Evolutionary conservation across 2,888 invertebrate species (phyloP), one percentile per base, ranked within the genome.

Genomic region (Idaea aversata): DNA sequence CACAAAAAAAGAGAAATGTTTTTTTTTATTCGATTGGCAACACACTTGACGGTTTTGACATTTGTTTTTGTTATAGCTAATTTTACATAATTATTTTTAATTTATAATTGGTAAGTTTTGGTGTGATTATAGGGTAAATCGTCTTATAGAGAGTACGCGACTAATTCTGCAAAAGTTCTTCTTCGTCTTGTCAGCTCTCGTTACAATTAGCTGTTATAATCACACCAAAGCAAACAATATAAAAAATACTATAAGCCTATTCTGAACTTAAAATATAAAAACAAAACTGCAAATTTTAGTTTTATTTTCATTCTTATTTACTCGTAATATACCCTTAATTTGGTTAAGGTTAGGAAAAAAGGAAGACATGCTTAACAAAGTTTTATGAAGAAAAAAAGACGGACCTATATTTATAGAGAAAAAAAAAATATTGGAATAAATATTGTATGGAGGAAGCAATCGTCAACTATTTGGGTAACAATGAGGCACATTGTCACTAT

Each of bases 181-280:
- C 13, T 10, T 13, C 4, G 13, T 25, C 25, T 25, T 25, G 25
- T 25, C 25, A 25, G 25, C 25, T 25, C 25, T 25, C 25, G 25
- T 25, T 25, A 25, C 25, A 25, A 25, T 25, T 25, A 13, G 4
- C 13, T 47, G 47, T 67, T 82, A 77, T 86, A 82, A 87, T 90
- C 91, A 88, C 88, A 87, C 87, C 85, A 81, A 87, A 87, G 80
- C 85, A 83, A 13, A 47, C 47, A 13, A 47, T 10, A 72, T 72
- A 83, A 79, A 83, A 77, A 80, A 89, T 91, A 91, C 89, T 86
- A 66, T 92, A 91, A 92, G 91, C 85, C 90, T 88, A 91, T 91
- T 91, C 91, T 91, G 86, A 86, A 86, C 82, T 86, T 85, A 88
- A 89, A 90, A 90, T 87, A 87, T 84, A 85, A 86, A 25, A 82